Conservation (phyloP, 1,140 invertebrate genomes). For the Drosophila quadrilineata region DNA sequence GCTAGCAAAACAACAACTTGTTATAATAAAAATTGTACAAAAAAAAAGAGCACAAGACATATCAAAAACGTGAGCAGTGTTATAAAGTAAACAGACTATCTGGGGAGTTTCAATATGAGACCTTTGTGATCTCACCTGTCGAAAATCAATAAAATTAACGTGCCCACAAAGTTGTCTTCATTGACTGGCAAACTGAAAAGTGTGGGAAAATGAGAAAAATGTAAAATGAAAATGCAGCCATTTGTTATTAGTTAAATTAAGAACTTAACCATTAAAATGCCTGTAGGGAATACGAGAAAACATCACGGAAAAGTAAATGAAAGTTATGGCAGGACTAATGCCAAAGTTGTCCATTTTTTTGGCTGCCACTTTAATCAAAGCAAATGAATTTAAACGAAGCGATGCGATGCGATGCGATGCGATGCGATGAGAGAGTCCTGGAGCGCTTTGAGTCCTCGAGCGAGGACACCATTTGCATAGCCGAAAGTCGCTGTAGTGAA, state of each 20-base stretch:
- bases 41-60: constrained; percentile 1
- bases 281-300: not conserved
- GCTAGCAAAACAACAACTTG: not conserved
- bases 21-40: constrained; percentile 11
- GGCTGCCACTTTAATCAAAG: constrained; percentile 67
- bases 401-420: too few species aligned
- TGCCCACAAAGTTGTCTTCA: constrained; percentile 35
- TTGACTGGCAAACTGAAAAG: constrained; percentile 13
- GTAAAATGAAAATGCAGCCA: constrained; percentile 4
- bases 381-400: constrained; percentile 79
- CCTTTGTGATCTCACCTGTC: not conserved
- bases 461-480: constrained; percentile 62
- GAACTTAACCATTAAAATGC: constrained; percentile 28
- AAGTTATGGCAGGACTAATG: constrained; percentile 40
- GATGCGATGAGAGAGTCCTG: too few species aligned
- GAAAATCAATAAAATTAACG: constrained; percentile 51
- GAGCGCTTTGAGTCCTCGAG: constrained; percentile 47
- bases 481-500: constrained; percentile 47
- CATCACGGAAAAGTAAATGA: constrained; percentile 16
- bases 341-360: constrained; percentile 25
- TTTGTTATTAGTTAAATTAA: constrained; percentile 62
- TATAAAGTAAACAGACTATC: constrained; percentile 47
- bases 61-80: constrained; percentile 54
- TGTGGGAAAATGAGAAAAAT: constrained; percentile 16
- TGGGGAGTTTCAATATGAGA: constrained; percentile 1